Percentiles rank a stretch among this genome's conserved stretches.
Conservation (phyloP, 1,140 invertebrate species). For the Danaus plexippus region DNA sequence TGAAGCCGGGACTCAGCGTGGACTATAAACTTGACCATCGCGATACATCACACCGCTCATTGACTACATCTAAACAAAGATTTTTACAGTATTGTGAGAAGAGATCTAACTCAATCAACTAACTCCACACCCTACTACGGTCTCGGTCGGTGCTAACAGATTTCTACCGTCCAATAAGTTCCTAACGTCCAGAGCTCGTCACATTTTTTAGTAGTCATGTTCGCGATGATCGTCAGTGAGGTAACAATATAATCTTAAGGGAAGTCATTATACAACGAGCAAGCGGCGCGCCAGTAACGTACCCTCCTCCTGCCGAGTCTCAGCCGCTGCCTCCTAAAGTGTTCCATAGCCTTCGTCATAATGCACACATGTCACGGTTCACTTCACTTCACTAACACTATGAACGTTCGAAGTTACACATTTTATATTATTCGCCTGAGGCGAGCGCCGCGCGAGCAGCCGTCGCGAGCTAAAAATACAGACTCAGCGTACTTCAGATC, state of each 20-base stretch:
- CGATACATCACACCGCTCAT: not conserved
- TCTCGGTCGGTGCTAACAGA: no score
- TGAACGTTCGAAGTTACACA: constrained; percentile 19
- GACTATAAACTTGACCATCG: not conserved
- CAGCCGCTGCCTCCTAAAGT: constrained; percentile 40
- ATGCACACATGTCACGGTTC: constrained; percentile 45
- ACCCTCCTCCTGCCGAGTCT: constrained; percentile 37
- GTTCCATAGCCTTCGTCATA: constrained; percentile 61
- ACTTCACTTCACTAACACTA: constrained; percentile 26
- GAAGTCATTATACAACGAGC: not conserved
- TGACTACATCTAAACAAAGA: not conserved
- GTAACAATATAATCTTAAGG: no score
- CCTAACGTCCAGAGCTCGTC: no score
- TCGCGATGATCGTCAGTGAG: no score
- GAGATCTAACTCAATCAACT: no score
- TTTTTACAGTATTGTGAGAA: no score
- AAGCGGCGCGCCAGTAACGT: constrained; percentile 13
- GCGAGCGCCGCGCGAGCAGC: constrained; percentile 35
- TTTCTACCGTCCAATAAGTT: no score
- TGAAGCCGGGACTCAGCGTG: constrained; percentile 3
- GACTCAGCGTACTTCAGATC: not conserved
- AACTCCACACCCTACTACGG: no score
- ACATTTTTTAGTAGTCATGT: no score
- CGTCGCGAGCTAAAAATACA: constrained; percentile 53
- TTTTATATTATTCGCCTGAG: constrained; percentile 17